phyloP scores from a whole-genome alignment of 2,113 vertebrate species.

The Sorex araneus region DNA sequence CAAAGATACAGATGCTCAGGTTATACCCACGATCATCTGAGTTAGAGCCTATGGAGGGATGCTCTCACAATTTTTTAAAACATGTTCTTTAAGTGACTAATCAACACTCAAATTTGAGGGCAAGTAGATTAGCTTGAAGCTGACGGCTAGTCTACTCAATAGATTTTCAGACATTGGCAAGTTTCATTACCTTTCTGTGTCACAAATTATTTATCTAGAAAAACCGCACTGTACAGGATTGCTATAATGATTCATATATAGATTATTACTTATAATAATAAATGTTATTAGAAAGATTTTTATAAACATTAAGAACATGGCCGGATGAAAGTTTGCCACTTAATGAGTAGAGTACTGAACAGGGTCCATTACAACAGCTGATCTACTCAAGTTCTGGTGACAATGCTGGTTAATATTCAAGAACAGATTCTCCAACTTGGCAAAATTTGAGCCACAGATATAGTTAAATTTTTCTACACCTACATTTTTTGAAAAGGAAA shows the following conservation, averaged over 20 bases:
- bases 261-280: too few species aligned
- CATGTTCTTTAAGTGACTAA: not conserved
- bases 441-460: not conserved
- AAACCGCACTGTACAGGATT: conserved; percentile 41
- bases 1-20: conserved; percentile 6
- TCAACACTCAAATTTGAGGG: conserved; percentile 13
- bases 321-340: conserved; percentile 31
- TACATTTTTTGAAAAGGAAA: too few species aligned
- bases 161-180: conserved; percentile 59
- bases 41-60: not conserved
- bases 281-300: not conserved
- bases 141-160: conserved; percentile 32
- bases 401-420: not conserved
- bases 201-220: conserved; percentile 67
- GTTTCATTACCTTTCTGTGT: conserved; percentile 57
- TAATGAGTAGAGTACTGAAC: not conserved
- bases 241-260: conserved; percentile 18
- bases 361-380: not conserved
- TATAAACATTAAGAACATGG: conserved; percentile 5
- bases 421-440: not conserved
- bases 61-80: conserved; percentile 7
- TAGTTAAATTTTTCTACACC: not conserved
- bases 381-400: not conserved
- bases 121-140: conserved; percentile 34
- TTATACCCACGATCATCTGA: conserved; percentile 24